phyloP scores from a whole-genome alignment of 2,797 vertebrate genomes.

The Pseudotriccus pelzelni region DNA sequence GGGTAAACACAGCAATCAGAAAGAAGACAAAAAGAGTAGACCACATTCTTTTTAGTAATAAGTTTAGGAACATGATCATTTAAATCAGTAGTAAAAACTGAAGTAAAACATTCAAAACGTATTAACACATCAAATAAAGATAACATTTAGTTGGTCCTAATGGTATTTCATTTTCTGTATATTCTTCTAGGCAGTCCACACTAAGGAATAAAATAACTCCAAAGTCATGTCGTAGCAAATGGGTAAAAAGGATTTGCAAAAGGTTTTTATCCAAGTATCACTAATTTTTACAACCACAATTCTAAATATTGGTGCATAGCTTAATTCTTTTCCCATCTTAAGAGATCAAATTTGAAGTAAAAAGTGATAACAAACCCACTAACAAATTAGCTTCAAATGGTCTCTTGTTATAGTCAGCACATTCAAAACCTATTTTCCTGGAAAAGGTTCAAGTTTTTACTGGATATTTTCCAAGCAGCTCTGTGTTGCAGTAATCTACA shows the following conservation, averaged over 20 bases:
- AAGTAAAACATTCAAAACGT: neutral
- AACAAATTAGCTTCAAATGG: conserved; percentile 52
- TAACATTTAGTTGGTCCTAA: neutral
- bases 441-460: conserved; percentile 51
- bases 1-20: neutral
- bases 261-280: neutral
- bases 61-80: neutral
- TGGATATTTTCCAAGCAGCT: conserved; percentile 39
- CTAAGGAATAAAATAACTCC: neutral
- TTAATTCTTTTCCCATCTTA: conserved; percentile 34
- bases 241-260: neutral
- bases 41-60: neutral
- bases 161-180: neutral
- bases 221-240: neutral
- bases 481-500: conserved; percentile 13
- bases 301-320: conserved; percentile 22
- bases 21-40: neutral
- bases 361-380: conserved; percentile 50
- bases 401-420: conserved; percentile 46
- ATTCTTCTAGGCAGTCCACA: neutral
- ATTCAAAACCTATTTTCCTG: conserved; percentile 47
- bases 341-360: conserved; percentile 54
- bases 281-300: neutral
- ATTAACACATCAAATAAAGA: neutral
- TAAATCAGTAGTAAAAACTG: neutral